Evolutionary conservation across 2,888 invertebrate genomes (phyloP).

Genomic region (Cerceris ruficornis): DNA sequence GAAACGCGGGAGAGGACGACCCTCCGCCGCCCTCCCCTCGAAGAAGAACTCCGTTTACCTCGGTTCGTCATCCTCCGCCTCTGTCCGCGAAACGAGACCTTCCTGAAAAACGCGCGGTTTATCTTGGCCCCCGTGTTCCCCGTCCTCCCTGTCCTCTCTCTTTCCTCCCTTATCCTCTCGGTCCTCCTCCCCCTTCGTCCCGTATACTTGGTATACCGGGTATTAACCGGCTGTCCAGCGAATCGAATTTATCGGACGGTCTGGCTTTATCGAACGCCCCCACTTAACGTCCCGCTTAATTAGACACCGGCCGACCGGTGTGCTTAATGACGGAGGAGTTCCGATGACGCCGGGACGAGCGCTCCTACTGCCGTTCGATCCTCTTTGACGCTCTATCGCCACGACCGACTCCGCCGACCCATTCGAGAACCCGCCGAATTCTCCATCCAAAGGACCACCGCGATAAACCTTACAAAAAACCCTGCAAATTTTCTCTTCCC

Average conservation of each 20-base stretch:
- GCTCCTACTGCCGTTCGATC: slow-evolving; percentile 39
- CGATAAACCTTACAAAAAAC: slow-evolving; percentile 24
- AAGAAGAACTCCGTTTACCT: slow-evolving; percentile 56
- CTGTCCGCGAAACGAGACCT: slow-evolving; percentile 63
- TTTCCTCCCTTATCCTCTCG: background rate
- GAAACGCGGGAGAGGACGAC: slow-evolving; percentile 46
- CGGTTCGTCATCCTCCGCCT: slow-evolving; percentile 69
- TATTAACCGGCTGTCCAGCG: slow-evolving; percentile 74
- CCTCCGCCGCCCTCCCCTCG: slow-evolving; percentile 37
- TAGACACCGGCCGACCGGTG: slow-evolving; percentile 66
- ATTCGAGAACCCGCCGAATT: background rate
- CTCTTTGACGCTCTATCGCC: slow-evolving; percentile 51
- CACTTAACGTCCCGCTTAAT: slow-evolving; percentile 71
- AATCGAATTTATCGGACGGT: slow-evolving; percentile 73
- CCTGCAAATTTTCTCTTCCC: slow-evolving; percentile 7
- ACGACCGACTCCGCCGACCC: slow-evolving; percentile 2
- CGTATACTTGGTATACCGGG: slow-evolving; percentile 57
- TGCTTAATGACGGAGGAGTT: slow-evolving; percentile 67
- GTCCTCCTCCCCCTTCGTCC: background rate
- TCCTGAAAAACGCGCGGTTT: slow-evolving; percentile 65
- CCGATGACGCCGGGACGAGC: slow-evolving; percentile 60
- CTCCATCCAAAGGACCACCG: slow-evolving; percentile 5
- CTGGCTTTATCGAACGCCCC: slow-evolving; percentile 70
- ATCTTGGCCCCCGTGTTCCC: slow-evolving; percentile 53
- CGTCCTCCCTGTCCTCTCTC: background rate